Evolutionary conservation across 2,113 vertebrate species (phyloP).

Genomic region (Chaetura pelagica): DNA sequence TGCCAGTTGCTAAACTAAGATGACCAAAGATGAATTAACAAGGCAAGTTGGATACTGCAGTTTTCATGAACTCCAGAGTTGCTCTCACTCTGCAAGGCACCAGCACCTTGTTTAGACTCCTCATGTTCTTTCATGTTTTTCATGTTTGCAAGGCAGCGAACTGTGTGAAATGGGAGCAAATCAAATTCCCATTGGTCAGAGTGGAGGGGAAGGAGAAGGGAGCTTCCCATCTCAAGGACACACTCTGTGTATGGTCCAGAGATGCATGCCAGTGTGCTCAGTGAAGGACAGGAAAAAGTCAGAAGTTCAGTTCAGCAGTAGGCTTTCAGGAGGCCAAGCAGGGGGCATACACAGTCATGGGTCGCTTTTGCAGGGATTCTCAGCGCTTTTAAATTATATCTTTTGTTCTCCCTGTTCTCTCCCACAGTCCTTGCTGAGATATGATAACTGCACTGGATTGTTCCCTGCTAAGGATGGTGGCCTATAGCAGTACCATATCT

Average conservation of each 20-base stretch:
- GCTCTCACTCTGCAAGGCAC: neutral
- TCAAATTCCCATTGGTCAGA: neutral
- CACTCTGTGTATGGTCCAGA: neutral
- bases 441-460: rapidly evolving
- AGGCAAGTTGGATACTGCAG: neutral
- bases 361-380: rapidly evolving
- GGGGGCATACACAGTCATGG: rapidly evolving
- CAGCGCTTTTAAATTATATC: neutral
- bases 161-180: neutral
- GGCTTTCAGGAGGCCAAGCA: neutral
- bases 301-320: neutral
- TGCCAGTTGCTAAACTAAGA: neutral
- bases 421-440: neutral
- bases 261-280: neutral
- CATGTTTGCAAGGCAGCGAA: neutral
- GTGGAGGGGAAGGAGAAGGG: neutral
- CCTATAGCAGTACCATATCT: neutral
- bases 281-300: rapidly evolving
- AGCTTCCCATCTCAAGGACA: neutral
- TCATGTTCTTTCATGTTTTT: neutral
- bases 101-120: neutral
- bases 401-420: neutral
- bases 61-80: neutral
- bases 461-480: rapidly evolving
- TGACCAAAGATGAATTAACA: neutral